Evolutionary conservation across 2,797 vertebrate genomes (phyloP), one percentile per base, ranked within the genome.

Genomic region (Poecilia velifera): DNA sequence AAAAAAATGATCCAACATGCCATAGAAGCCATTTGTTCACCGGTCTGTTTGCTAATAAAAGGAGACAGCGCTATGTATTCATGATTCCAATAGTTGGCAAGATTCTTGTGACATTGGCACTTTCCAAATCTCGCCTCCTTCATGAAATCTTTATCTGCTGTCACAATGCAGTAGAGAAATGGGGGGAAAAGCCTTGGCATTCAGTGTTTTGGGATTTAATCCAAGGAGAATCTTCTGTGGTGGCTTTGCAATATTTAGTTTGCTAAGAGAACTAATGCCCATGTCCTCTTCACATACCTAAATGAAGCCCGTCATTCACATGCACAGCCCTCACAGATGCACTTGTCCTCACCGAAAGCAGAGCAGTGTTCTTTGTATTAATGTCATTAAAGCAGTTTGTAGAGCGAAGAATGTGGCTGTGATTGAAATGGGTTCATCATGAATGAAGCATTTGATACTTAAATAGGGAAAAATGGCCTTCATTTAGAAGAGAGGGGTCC

Each of bases 81-180:
- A 49, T 68, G 71, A 78, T 86, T 76, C 73, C 59, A 59, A 39
- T 89, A 74, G 36, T 55, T 85, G 73, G 41, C 36, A 74, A 87
- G 57, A n/a, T 39, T 79, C 22, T 34, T 39, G 75, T 3, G 36
- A 36, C 59, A 75, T 6, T 83, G 68, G 73, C 78, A 62, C 62
- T 77, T 80, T 76, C 43, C 55, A 36, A 84, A 74, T 76, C 77
- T 36, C 73, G 45, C 9, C 66, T 72, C 36, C 20, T 81, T 62
- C 80, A 79, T 90, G 78, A 82, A 79, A 53, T 83, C 77, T 88
- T 82, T 87, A 81, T 73, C 72, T 73, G 34, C 59, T 39, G 82
- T 80, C 75, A 79, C 64, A 76, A 51, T 36, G 5, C 80, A 51
- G 57, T 43, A n/a, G 39, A 73, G 28, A 84, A 88, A 77, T 34